Evolutionary conservation across 2,888 invertebrate species (phyloP).

Genomic region (Gymnocheta viridis): DNA sequence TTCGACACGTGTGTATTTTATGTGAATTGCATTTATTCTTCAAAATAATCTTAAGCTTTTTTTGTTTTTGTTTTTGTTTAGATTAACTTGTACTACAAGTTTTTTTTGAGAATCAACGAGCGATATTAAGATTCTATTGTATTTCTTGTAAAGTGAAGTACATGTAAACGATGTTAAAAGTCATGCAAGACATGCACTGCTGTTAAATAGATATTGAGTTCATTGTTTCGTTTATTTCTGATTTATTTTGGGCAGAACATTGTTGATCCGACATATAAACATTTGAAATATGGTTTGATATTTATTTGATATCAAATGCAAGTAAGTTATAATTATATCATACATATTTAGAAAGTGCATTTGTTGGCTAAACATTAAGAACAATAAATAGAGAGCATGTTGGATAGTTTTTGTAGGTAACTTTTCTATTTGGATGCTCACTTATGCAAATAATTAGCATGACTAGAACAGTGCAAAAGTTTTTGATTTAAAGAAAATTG

Average conservation of each 20-base stretch:
- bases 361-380: too few species aligned
- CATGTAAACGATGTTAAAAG: neutral
- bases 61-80: constrained; percentile 26
- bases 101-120: neutral
- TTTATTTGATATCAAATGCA: too few species aligned
- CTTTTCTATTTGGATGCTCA: too few species aligned
- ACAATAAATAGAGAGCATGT: too few species aligned
- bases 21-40: neutral
- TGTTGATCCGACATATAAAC: neutral
- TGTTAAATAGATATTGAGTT: neutral
- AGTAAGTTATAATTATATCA: too few species aligned
- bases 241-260: neutral
- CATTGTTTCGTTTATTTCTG: too few species aligned
- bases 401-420: too few species aligned
- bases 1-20: neutral
- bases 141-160: neutral
- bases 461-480: too few species aligned
- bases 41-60: constrained; percentile 21
- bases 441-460: too few species aligned
- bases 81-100: constrained; percentile 58
- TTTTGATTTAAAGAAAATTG: too few species aligned
- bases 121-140: neutral
- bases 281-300: neutral
- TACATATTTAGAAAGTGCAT: too few species aligned
- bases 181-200: neutral